Evolutionary conservation across 64 coral and sea anemone genomes (phyloP), one percentile per base, ranked within the genome.

Genomic region (Hydrozoanthus tunicans): DNA sequence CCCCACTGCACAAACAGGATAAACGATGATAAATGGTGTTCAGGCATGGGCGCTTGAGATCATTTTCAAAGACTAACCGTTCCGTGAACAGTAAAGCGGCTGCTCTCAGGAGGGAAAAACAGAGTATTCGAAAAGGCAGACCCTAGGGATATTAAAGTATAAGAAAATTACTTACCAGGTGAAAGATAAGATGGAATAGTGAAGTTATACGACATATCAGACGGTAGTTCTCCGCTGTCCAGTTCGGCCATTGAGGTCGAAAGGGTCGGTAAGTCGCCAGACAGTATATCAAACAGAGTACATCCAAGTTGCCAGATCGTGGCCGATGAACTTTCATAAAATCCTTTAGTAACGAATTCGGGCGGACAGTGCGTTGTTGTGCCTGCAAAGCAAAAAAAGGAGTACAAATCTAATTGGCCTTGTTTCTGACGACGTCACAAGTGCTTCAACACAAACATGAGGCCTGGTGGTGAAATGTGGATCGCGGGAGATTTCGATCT

Each of bases 331-430:
- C 75, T 77, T 5, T 77, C 75, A 9, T 77, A 77, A 77, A 77
- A 77, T 9, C 75, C 75, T 77, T 15, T 56, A 56, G 43, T 77
- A 12, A 77, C 52, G 11, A 77, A 77, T 14, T 77, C 75, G 26
- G 75, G 75, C 43, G 75, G 75, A 77, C 75, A 77, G 75, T 77
- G 75, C 14, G 75, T 77, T 11, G 52, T 55, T 51, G 75, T 77
- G 15, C 75, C 75, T 77, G 52, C 51, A 6, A 56, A 53, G 17
- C 5, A 32, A 76, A 56, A 51, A 43, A 43, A 43, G 32, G 32
- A 43, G 32, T 43, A 43, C 32, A 43, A 43, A 43, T 43, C 2
- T 43, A 43, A 20, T 2, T 1, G 32, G 32, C 32, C 32, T 43
- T 43, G 2, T 43, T 43, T 43, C 32, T 43, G 32, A 43, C 2